Evolutionary conservation across 2,797 vertebrate genomes (phyloP).

Genomic region (Cyprinella venusta): DNA sequence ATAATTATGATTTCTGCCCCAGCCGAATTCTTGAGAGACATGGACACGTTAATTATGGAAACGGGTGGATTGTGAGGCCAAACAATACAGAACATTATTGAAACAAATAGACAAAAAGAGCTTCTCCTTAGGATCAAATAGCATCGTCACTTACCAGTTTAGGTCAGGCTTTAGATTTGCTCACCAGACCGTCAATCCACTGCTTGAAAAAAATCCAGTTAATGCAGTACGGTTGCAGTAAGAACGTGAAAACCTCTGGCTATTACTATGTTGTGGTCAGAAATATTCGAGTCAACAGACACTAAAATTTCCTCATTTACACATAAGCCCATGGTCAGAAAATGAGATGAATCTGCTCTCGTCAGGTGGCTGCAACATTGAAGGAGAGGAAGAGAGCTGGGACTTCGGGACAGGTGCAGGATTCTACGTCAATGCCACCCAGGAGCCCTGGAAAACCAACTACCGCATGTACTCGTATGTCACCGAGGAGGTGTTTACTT

Average conservation of each 20-base stretch:
- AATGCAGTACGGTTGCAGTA: background rate
- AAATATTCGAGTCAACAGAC: background rate
- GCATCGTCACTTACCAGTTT: background rate
- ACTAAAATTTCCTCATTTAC: background rate
- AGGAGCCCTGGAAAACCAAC: slow-evolving; percentile 94
- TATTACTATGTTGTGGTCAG: background rate
- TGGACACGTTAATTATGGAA: background rate
- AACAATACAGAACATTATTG: background rate
- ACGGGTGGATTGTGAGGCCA: background rate
- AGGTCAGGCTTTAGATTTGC: slow-evolving; percentile 1
- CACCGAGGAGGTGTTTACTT: slow-evolving; percentile 87
- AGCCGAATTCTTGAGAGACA: background rate
- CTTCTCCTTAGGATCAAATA: background rate
- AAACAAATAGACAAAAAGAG: slow-evolving; percentile 13
- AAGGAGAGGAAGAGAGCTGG: slow-evolving; percentile 96
- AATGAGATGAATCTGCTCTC: slow-evolving; percentile 12
- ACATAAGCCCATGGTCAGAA: background rate
- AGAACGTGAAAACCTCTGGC: background rate
- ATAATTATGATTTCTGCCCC: background rate
- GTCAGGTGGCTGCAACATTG: slow-evolving; percentile 89
- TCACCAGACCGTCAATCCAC: background rate
- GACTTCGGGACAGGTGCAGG: slow-evolving; percentile 96
- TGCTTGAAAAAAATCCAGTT: background rate
- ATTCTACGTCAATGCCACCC: slow-evolving; percentile 91
- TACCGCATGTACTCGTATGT: slow-evolving; percentile 96